Percentiles rank a stretch among this genome's conserved stretches.
Evolutionary conservation across 2,797 vertebrate genomes (phyloP).

Genomic region (Arnoldichthys spilopterus): DNA sequence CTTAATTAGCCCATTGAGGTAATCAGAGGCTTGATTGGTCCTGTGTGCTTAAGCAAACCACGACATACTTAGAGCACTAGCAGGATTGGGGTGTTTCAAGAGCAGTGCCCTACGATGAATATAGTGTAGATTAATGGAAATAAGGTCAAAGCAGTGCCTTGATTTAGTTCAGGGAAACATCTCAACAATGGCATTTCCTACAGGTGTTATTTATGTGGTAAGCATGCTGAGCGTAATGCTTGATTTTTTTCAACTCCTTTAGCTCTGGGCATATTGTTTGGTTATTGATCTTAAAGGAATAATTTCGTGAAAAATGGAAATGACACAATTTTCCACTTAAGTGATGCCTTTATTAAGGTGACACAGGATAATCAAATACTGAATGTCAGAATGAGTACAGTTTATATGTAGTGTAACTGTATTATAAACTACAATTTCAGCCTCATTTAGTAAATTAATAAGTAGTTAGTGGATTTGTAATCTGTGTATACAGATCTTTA

Average conservation of each 20-base stretch:
- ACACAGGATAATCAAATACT: no score
- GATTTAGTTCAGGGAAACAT: conserved; percentile 38
- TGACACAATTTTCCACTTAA: no score
- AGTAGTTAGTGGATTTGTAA: no score
- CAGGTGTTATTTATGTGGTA: conserved; percentile 38
- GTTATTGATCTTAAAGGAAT: not conserved
- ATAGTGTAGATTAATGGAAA: conserved; percentile 43
- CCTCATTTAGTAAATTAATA: no score
- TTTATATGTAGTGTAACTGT: no score
- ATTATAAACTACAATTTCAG: no score
- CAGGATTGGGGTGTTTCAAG: conserved; percentile 46
- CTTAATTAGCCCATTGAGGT: conserved; percentile 65
- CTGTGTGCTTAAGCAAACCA: conserved; percentile 62
- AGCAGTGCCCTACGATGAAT: conserved; percentile 37
- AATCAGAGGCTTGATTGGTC: conserved; percentile 66
- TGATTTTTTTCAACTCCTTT: not conserved
- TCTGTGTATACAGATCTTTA: no score
- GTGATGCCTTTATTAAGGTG: no score
- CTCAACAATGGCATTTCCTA: conserved; percentile 35
- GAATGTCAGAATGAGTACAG: no score
- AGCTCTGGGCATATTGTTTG: no score
- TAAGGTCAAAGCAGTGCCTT: conserved; percentile 40
- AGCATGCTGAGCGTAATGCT: not conserved
- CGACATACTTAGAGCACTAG: conserved; percentile 52
- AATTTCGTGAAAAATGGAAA: no score